Base-by-base conservation (phyloP, 2,113 vertebrate species). In the Trogon surrucura region DNA sequence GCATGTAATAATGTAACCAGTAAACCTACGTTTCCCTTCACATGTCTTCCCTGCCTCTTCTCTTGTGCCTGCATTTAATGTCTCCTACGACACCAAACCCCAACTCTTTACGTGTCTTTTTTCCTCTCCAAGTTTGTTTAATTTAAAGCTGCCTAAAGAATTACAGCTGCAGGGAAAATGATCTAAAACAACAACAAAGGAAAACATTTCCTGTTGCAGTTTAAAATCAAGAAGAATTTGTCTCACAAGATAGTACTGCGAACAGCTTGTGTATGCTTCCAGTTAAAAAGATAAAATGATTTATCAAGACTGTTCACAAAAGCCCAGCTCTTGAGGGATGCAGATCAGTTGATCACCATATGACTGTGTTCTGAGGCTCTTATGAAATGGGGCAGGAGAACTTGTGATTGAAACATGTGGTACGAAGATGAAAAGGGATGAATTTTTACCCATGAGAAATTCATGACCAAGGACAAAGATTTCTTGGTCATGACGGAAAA, bases 31-130 rank as follows among this genome's bases (percentile, higher is more conserved):
- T 34, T 54, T 81, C 67, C 66, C 53, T 86, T 13, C 41, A 38
- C 2, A 2, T 12, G 5, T 72, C 57, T 62, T 44, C 60, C 54
- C 41, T 0, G 1, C 12, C 67, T 65, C 45, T 73, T 70, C 54
- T 57, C 26, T n/a, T 75, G 7, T 38, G 75, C 32, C 56, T 54
- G 41, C 14, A 36, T 30, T 72, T 65, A 15, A 51, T 10, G 5
- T 13, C 30, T 89, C 60, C 78, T 81, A 32, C 36, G 27, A 45
- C 7, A 74, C 11, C 25, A 74, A 66, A 47, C 15, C 48, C 57
- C 70, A 58, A 14, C 0, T 9, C 15, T 4, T 79, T 16, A 12
- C 0, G 6, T 72, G 25, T 8, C 9, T 48, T 34, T 30, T 23
- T 2, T 3, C 4, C 25, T 23, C 6, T 74, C 27, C 26, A 12